Conservation (phyloP, 2,888 invertebrate genomes). For the Hemicrepidius hirtus region DNA sequence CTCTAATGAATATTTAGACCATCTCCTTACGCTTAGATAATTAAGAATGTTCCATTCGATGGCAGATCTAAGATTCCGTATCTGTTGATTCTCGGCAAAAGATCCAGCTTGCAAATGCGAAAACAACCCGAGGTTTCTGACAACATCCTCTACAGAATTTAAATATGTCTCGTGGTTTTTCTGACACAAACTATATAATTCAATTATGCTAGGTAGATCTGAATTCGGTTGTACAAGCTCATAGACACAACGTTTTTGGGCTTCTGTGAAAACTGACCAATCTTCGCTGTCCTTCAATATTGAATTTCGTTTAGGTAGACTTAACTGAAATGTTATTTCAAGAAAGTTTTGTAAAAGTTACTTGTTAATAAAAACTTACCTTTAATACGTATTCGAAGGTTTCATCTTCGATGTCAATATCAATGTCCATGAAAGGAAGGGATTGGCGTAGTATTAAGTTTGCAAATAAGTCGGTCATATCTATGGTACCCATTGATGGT, state of each 20-base stretch:
- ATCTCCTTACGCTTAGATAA: no score
- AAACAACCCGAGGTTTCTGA: no score
- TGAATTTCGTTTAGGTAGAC: conserved; percentile 54
- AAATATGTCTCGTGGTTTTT: no score
- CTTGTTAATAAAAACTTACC: conserved; percentile 32
- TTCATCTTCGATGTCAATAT: conserved; percentile 56
- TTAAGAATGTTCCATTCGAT: no score
- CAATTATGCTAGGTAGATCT: no score
- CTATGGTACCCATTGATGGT: conserved; percentile 1
- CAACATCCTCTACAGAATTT: no score
- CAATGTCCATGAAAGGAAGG: conserved; percentile 59
- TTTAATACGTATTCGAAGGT: conserved; percentile 56
- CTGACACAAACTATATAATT: no score
- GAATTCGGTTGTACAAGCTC: no score
- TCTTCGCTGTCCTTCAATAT: conserved; percentile 45
- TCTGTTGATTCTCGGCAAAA: no score
- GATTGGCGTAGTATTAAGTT: conserved; percentile 57
- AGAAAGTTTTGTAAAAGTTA: neutral
- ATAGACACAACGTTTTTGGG: conserved; percentile 57
- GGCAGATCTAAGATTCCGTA: no score
- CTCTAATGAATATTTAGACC: no score
- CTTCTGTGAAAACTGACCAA: conserved; percentile 57
- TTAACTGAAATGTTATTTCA: conserved; percentile 54
- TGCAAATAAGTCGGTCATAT: conserved; percentile 59
- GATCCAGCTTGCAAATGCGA: no score